These are phyloP conservation scores for Gallinago paraguaiae DNA, from an alignment of 2,113 vertebrate genomes.

Conservation along the genomic window DNA sequence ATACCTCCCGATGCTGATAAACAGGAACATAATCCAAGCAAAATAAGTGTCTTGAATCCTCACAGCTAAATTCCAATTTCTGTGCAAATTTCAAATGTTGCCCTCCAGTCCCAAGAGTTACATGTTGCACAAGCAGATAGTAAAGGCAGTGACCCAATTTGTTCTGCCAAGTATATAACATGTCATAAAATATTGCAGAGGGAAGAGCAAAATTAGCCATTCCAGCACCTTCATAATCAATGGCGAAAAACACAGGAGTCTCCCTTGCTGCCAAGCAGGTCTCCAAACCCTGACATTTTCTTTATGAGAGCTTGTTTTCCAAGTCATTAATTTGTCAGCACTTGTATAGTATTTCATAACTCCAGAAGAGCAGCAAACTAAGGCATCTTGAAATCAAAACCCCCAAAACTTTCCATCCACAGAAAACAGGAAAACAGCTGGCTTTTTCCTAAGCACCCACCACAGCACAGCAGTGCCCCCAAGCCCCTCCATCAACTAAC, in stretches of 20 bases:
- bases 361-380: not conserved
- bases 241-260: not conserved
- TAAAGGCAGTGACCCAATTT: not conserved
- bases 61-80: constrained; percentile 64
- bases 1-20: constrained; percentile 41
- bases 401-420: not conserved
- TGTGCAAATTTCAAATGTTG: constrained; percentile 53
- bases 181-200: not conserved
- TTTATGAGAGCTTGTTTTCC: constrained; percentile 22
- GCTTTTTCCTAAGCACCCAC: not conserved
- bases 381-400: not conserved
- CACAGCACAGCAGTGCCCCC: not conserved
- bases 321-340: constrained; percentile 25
- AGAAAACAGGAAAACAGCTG: not conserved
- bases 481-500: rapidly evolving
- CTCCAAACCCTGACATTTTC: constrained; percentile 13
- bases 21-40: constrained; percentile 58
- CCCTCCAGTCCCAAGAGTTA: not conserved
- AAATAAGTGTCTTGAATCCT: constrained; percentile 51
- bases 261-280: not conserved
- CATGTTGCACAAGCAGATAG: constrained; percentile 17
- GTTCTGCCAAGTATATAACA: not conserved
- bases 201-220: not conserved
- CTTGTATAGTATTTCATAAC: not conserved
- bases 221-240: not conserved